Evolutionary conservation across 2,113 vertebrate species (phyloP).

Genomic region (Oncorhynchus gorbuscha): DNA sequence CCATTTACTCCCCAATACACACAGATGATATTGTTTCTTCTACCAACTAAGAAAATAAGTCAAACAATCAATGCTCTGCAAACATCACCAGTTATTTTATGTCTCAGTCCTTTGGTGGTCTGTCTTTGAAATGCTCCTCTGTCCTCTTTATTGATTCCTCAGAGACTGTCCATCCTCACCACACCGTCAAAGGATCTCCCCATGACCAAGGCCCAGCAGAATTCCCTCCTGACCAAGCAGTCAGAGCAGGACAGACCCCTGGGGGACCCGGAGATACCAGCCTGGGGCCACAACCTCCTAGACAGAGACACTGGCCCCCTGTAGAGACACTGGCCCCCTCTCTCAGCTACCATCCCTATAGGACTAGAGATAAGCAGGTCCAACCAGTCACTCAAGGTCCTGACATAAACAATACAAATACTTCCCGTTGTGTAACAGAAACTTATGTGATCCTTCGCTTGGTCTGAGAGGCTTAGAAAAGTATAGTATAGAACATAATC

Average conservation of each 20-base stretch:
- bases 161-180: conserved; percentile 70
- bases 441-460: background rate
- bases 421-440: background rate
- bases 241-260: conserved; percentile 11
- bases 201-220: conserved; percentile 45
- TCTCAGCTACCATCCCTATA: background rate
- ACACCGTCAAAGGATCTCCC: conserved; percentile 65
- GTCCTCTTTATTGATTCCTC: conserved; percentile 13
- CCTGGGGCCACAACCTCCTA: background rate
- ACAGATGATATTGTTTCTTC: too few species aligned
- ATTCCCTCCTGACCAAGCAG: conserved; percentile 23
- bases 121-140: background rate
- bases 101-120: background rate
- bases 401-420: background rate
- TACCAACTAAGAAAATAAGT: too few species aligned
- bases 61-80: background rate
- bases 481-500: too few species aligned
- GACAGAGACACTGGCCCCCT: conserved; percentile 6
- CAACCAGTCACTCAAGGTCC: background rate
- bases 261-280: background rate
- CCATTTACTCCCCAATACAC: too few species aligned
- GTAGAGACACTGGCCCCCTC: background rate
- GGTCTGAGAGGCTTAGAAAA: background rate
- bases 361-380: background rate
- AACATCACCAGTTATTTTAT: background rate